phyloP scores from a whole-genome alignment of 1,140 invertebrate species.

The Pentalonia nigronervosa region DNA sequence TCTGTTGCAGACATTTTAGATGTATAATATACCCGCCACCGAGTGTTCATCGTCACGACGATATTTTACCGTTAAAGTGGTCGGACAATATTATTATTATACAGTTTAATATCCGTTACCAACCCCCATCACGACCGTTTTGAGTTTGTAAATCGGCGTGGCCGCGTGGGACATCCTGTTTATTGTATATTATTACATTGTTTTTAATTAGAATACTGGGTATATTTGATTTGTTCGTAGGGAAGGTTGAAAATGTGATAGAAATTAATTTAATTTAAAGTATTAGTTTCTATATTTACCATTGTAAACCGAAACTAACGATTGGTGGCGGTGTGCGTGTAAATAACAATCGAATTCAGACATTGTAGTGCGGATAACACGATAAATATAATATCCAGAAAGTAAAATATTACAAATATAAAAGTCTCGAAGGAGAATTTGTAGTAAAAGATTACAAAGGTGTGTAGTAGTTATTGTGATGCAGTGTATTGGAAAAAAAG shows the following conservation, averaged over 20 bases:
- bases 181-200: background rate
- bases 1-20: background rate
- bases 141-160: background rate
- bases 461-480: slow-evolving; percentile 39
- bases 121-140: background rate
- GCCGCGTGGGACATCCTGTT: background rate
- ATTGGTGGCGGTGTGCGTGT: background rate
- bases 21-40: background rate
- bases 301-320: background rate
- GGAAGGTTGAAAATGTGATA: background rate
- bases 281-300: background rate
- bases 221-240: background rate
- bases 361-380: background rate
- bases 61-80: background rate
- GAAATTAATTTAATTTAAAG: background rate
- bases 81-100: background rate
- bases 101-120: background rate
- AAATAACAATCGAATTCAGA: background rate
- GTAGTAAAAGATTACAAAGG: slow-evolving; percentile 13
- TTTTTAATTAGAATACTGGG: background rate
- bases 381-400: background rate
- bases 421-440: slow-evolving; percentile 16
- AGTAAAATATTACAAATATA: slow-evolving; percentile 30
- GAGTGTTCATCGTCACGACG: background rate
- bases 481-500: slow-evolving; percentile 28